Evolutionary conservation across 2,797 vertebrate species (phyloP), one percentile per base, ranked within the genome.

Genomic region (Hemibagrus guttatus): DNA sequence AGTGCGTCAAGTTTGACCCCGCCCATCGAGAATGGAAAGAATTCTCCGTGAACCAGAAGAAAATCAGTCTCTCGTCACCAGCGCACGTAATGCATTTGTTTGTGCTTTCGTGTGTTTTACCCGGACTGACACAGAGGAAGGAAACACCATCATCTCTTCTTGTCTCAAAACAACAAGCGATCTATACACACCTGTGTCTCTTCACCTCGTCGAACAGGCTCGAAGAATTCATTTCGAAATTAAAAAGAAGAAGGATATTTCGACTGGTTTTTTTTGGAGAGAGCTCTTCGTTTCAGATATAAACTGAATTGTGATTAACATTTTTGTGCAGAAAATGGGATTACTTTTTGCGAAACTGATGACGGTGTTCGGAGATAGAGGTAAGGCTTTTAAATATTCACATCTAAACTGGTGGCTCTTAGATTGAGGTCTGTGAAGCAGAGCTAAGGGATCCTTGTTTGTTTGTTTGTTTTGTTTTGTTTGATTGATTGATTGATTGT

Each of bases 291-390:
- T 75, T 75, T 46, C 46, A 52, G 6, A 17, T 75, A 14, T 3
- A 2, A 13, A 13, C 42, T 28, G 42, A 28, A 66, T 82, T 52
- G 35, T 61, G 12, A 66, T 52, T 66, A 28, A n/a, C 6, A 52
- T 14, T 46, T 80, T 35, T 39, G 19, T 35, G 13, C 19, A 26
- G n/a, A 85, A 86, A 84, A 96, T 96, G 96, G 96, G 95, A 0
- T 92, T 95, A 23, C 87, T 96, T 46, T 93, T 96, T 80, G 92
- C 94, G 39, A 96, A 95, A 91, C 92, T 96, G 91, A 92, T 96
- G 95, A 91, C 95, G 63, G 93, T 96, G 84, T 96, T 96, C 85
- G 95, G 95, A 0, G 93, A 96, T 89, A 92, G 72, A 93, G 95
- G 96, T 96, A 90, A 92, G 90, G 83, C 3, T 19, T 59, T 56